Conservation (phyloP, 2,888 invertebrate genomes). For the Melanargia galathea region DNA sequence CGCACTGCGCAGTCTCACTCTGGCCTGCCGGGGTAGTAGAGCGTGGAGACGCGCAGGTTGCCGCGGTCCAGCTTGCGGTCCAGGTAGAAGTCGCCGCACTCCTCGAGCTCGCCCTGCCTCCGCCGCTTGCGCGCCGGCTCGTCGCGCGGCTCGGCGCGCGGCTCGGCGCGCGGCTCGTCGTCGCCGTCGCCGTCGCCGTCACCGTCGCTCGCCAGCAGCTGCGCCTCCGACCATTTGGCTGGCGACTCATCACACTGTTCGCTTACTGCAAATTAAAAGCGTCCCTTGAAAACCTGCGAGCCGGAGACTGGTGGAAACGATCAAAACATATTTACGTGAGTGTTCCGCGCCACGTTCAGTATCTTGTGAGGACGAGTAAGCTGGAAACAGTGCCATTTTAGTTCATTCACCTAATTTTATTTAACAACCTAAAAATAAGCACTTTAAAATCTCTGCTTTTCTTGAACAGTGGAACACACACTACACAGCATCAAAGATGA, state of each 20-base stretch:
- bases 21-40: conserved; percentile 85
- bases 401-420: not conserved
- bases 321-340: conserved; percentile 26
- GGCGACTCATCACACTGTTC: not conserved
- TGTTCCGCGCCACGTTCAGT: conserved; percentile 25
- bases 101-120: not conserved
- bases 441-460: not conserved
- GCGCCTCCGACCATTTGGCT: not conserved
- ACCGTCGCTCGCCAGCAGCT: conserved; percentile 42
- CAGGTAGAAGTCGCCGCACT: conserved; percentile 75
- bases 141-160: conserved; percentile 10
- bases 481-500: no score
- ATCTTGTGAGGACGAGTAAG: conserved; percentile 37
- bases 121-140: not conserved
- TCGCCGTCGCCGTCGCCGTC: conserved; percentile 66
- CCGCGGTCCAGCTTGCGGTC: conserved; percentile 82
- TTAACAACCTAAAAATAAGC: not conserved
- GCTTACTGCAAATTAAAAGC: not conserved
- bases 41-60: conserved; percentile 82
- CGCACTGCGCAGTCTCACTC: conserved; percentile 55
- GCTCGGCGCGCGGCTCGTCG: conserved; percentile 47
- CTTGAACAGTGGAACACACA: no score
- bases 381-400: conserved; percentile 45
- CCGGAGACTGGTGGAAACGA: no score
- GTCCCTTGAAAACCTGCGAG: no score